Conservation (phyloP, 2,113 vertebrate species). For the Limnothrissa miodon region DNA sequence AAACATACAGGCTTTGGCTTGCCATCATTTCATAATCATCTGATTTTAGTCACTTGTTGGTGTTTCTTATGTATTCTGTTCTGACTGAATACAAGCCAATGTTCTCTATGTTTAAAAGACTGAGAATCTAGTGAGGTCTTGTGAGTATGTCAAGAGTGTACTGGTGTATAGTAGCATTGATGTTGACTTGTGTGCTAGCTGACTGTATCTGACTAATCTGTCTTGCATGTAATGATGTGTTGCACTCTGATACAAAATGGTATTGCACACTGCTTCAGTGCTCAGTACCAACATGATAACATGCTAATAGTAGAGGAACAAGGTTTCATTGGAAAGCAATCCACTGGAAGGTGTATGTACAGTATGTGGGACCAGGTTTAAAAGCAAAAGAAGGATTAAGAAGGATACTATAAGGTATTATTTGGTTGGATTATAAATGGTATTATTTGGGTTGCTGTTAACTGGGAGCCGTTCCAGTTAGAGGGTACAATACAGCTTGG, state of each 20-base stretch:
- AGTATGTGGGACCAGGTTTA: background rate
- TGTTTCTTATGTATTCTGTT: background rate
- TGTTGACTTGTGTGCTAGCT: background rate
- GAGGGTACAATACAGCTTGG: too few relatives aligned
- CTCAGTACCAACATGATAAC: background rate
- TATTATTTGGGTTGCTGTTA: too few relatives aligned
- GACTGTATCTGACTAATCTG: background rate
- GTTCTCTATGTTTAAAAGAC: background rate
- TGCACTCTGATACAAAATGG: background rate
- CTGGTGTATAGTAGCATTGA: background rate
- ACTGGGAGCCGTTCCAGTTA: too few relatives aligned
- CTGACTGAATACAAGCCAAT: background rate
- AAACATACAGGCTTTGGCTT: conserved; percentile 17
- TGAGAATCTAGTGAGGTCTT: background rate
- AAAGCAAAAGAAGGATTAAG: background rate
- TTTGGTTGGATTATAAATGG: too few relatives aligned
- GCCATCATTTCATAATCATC: background rate
- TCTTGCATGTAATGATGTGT: background rate
- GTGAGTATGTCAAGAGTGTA: background rate
- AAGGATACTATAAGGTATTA: too few relatives aligned
- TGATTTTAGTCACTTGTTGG: background rate
- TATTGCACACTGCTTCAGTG: background rate
- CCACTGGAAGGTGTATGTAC: background rate
- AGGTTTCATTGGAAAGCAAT: too few relatives aligned
- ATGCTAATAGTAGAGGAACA: background rate